Percentiles rank a stretch among this genome's conserved stretches.
Conservation (phyloP, 2,888 invertebrate genomes). For the Ecliptopera silaceata region DNA sequence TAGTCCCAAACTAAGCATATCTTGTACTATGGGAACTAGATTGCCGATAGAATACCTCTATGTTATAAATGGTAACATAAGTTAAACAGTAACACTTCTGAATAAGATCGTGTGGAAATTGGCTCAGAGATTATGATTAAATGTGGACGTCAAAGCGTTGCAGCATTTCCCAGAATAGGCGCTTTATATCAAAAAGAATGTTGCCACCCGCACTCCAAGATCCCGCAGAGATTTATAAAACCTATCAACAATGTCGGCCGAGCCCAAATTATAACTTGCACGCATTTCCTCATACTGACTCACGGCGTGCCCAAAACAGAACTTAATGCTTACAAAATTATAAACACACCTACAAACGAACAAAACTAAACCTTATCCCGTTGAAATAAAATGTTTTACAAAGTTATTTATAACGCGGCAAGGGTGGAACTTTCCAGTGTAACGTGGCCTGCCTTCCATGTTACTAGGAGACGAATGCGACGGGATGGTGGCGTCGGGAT, state of each 20-base stretch:
- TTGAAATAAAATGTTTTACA: conserved; percentile 27
- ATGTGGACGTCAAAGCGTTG: conserved; percentile 31
- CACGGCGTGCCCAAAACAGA: conserved; percentile 78
- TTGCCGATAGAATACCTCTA: no score
- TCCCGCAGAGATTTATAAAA: conserved; percentile 64
- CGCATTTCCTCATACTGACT: conserved; percentile 82
- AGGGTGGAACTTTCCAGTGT: conserved; percentile 52
- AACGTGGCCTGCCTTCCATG: conserved; percentile 50
- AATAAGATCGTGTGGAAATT: conserved; percentile 25
- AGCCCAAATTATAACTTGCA: conserved; percentile 78
- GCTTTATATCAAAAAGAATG: conserved; percentile 36
- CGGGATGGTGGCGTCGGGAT: conserved; percentile 42
- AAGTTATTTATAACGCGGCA: conserved; percentile 45
- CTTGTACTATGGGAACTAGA: no score
- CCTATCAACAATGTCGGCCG: conserved; percentile 72
- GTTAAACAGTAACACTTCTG: conserved; percentile 1
- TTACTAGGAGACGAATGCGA: conserved; percentile 39
- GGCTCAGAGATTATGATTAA: conserved; percentile 31
- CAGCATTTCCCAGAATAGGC: conserved; percentile 30
- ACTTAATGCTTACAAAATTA: conserved; percentile 70
- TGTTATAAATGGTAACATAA: no score
- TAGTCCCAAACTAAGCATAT: no score
- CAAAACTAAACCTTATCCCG: conserved; percentile 42
- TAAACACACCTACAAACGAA: conserved; percentile 13
- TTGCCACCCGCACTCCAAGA: conserved; percentile 46